Percentiles rank a stretch among this genome's conserved stretches.
Conservation (phyloP, 2,888 invertebrate genomes). For the Chrysopilus asiliformis region DNA sequence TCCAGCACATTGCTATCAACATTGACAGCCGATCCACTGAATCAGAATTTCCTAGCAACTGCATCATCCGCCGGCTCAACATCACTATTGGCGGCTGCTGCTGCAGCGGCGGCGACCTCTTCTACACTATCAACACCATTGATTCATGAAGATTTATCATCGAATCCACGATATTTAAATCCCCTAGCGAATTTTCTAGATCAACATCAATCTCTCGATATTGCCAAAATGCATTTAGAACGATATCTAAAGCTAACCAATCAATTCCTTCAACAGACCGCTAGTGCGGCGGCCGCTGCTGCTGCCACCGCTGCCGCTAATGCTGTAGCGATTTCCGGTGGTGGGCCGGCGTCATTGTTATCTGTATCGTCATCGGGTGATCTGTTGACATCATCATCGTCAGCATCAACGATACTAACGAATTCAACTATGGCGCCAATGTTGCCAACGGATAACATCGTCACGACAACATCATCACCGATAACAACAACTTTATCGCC, state of each 20-base stretch:
- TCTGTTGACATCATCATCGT: neutral
- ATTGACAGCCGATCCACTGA: no score
- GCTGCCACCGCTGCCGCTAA: conserved; percentile 14
- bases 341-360: no score
- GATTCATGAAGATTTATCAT: neutral
- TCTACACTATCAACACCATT: conserved; percentile 8
- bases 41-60: neutral
- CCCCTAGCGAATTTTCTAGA: conserved; percentile 23
- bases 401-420: neutral
- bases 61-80: neutral
- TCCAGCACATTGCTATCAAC: neutral
- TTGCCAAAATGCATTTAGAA: conserved; percentile 31
- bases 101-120: conserved; percentile 9
- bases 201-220: conserved; percentile 27
- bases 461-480: conserved; percentile 7
- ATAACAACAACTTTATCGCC: conserved; percentile 9
- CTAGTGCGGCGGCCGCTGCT: conserved; percentile 23
- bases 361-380: conserved; percentile 1
- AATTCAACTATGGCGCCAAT: neutral
- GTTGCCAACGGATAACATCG: no score
- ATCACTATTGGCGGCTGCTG: conserved; percentile 1
- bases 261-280: conserved; percentile 24
- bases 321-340: no score
- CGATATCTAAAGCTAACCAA: conserved; percentile 24
- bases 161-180: conserved; percentile 13